Evolutionary conservation across 2,888 invertebrate genomes (phyloP), one percentile per base, ranked within the genome.

Genomic region (Cerastoderma edule): DNA sequence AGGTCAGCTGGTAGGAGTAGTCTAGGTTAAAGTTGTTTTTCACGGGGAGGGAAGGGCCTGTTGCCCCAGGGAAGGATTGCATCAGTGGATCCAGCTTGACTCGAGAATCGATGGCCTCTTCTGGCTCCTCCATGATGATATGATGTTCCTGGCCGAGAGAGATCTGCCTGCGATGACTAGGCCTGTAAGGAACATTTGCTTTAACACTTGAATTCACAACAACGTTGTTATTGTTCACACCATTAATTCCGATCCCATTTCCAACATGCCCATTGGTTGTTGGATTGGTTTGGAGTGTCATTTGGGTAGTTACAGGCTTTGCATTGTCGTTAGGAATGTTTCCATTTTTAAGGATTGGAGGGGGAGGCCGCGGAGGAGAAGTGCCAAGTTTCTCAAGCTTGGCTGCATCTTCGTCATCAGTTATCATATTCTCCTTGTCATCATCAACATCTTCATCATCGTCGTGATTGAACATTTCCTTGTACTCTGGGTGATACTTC

Each of bases 1-100:
- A 90, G 10, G 90, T 90, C 60, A 89, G 72, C 71, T 89, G 87
- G 66, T 87, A 83, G 13, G 87, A 86, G 57, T 86, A 85, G 71
- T 89, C 89, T 73, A 89, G 72, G 46, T 88, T 85, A 77, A 89
- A 90, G 22, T 85, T 84, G 75, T 83, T 87, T 72, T 88, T 85
- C 32, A 86, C 81, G 22, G 90, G 90, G 22, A 90, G 81, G 19
- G 89, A 89, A 19, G 86, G 79, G 19, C 83, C 83, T 27, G 76
- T 78, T 19, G 86, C 80, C 33, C 83, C 83, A 44, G 80, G 81
- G 65, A 80, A 85, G 13, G 82, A 77, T 70, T 81, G 81, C 67
- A 82, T 85, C 50, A 84, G 75, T 13, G 87, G 88, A 60, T 87
- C 86, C 30, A 85, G 78, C 69, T 83, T 83, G 10, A 81, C 76